phyloP scores from a whole-genome alignment of 2,888 invertebrate genomes.

The Platynereis dumerilii region DNA sequence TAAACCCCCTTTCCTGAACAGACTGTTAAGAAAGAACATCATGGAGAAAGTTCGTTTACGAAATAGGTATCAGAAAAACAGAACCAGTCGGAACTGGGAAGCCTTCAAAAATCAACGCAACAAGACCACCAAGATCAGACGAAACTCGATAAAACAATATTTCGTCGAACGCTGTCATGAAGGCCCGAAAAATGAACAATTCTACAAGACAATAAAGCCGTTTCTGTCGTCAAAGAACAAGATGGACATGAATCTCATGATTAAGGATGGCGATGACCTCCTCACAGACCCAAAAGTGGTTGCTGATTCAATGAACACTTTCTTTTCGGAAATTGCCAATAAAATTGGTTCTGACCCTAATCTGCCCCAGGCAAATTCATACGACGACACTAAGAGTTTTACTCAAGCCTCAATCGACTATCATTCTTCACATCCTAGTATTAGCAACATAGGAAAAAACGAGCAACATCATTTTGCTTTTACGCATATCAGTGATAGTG shows the following conservation, averaged over 20 bases:
- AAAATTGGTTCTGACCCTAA: neutral
- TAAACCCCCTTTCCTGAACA: too few relatives aligned
- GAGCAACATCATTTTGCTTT: too few relatives aligned
- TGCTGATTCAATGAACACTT: neutral
- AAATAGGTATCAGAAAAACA: too few relatives aligned
- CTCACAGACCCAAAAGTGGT: neutral
- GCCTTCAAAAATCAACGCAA: too few relatives aligned
- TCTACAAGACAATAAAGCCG: too few relatives aligned
- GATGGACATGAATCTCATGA: neutral
- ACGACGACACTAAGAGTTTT: neutral
- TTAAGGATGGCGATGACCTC: neutral
- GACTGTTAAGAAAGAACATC: too few relatives aligned
- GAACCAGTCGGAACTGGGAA: too few relatives aligned
- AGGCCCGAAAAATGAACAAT: neutral
- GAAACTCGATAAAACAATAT: neutral
- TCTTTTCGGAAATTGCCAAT: neutral
- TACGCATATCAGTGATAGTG: too few relatives aligned
- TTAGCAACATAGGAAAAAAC: too few relatives aligned
- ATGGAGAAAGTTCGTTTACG: too few relatives aligned
- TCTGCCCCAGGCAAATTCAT: neutral
- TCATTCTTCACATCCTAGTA: too few relatives aligned
- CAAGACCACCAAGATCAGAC: neutral
- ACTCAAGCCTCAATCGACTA: neutral
- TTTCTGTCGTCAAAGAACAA: neutral
- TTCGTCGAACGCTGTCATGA: neutral